Evolutionary conservation across 2,113 vertebrate species (phyloP).

Genomic region (Struthidea cinerea): DNA sequence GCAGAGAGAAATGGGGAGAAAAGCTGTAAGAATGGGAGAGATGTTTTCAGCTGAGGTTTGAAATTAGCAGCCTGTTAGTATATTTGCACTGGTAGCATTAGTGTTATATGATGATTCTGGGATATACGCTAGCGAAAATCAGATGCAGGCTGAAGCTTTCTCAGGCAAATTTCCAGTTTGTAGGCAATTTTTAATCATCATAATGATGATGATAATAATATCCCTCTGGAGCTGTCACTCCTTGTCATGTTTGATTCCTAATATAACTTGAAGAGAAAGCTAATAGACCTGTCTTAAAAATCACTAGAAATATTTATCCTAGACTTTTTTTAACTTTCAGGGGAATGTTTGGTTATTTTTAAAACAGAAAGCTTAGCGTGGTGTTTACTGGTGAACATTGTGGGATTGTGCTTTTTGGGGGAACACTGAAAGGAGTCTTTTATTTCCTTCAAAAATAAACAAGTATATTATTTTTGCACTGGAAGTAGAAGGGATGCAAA

Average conservation of each 20-base stretch:
- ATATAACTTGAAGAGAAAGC: background rate
- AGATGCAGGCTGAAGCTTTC: background rate
- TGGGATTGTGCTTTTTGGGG: background rate
- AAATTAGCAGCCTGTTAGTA: background rate
- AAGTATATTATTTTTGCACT: background rate
- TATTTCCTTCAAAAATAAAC: background rate
- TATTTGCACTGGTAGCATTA: background rate
- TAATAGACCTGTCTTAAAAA: background rate
- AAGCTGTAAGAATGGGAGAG: conserved; percentile 35
- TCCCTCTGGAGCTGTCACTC: background rate
- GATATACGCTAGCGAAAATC: background rate
- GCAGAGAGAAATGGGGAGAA: conserved; percentile 50
- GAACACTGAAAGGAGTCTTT: background rate
- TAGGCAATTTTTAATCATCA: background rate
- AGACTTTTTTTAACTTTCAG: background rate
- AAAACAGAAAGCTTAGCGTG: background rate
- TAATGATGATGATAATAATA: background rate
- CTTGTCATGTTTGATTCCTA: background rate
- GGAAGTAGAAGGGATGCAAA: background rate
- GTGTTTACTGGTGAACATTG: background rate
- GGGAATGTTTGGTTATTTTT: background rate
- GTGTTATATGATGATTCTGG: background rate
- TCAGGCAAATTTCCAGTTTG: background rate
- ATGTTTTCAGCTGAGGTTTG: conserved; percentile 55
- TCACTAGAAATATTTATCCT: background rate